Conservation (phyloP, 2,113 vertebrate species). For the Coturnix japonica region DNA sequence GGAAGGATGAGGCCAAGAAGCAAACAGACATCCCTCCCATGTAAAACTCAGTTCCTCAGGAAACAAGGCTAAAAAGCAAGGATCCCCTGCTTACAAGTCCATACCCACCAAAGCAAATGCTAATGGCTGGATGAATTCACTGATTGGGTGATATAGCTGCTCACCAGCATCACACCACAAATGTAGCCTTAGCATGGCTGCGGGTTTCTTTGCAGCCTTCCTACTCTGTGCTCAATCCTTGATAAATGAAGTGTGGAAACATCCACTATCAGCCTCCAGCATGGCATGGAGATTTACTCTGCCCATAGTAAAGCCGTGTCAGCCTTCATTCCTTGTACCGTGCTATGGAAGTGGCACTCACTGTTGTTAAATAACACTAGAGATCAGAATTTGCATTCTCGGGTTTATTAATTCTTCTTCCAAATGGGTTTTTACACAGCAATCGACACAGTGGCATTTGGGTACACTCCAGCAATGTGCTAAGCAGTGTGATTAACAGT, state of each 20-base stretch:
- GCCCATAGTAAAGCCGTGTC: neutral
- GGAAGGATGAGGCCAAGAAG: neutral
- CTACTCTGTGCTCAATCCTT: neutral
- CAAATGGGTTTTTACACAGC: neutral
- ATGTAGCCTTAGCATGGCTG: neutral
- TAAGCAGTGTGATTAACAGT: neutral
- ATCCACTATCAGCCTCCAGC: neutral
- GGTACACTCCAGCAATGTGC: neutral
- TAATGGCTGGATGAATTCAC: neutral
- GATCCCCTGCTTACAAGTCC: neutral
- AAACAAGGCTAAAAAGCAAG: neutral
- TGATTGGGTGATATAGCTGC: fast-evolving
- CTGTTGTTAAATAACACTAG: neutral
- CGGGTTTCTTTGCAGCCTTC: neutral
- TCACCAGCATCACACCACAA: neutral
- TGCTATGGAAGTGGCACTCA: neutral
- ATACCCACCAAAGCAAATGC: neutral
- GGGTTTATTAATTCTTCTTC: neutral
- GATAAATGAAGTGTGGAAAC: neutral
- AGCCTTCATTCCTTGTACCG: neutral
- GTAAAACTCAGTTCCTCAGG: neutral
- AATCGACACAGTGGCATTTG: fast-evolving
- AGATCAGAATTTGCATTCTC: neutral
- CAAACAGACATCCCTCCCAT: neutral
- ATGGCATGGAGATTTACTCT: neutral